Percentiles rank a stretch among this genome's conserved stretches.
Conservation (phyloP, 2,797 vertebrate species). For the Merluccius polli region DNA sequence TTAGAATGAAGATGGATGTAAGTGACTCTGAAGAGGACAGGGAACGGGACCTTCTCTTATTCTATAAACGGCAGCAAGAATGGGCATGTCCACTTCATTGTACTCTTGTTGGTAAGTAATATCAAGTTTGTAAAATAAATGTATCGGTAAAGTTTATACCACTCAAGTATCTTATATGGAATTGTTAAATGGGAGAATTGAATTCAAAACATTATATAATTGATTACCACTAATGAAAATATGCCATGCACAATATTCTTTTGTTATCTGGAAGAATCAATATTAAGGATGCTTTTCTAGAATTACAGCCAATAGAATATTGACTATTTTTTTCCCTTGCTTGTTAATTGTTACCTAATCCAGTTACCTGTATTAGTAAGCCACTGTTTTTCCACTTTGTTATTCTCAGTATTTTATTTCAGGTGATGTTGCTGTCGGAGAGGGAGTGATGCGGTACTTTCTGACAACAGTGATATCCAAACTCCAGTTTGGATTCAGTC, state of each 20-base stretch:
- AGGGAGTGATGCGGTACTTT: conserved; percentile 14
- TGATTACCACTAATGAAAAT: no score
- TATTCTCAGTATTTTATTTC: conserved; percentile 14
- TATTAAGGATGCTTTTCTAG: no score
- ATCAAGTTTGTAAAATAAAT: conserved; percentile 8
- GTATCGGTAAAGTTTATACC: neutral
- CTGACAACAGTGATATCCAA: conserved; percentile 9
- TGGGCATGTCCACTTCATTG: conserved; percentile 7
- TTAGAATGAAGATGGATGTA: no score
- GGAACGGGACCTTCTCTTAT: no score
- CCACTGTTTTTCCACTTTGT: conserved; percentile 3
- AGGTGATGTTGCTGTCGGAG: conserved; percentile 8
- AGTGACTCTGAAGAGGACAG: no score
- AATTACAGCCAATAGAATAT: no score
- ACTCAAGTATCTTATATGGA: conserved; percentile 9
- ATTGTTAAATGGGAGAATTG: conserved; percentile 10
- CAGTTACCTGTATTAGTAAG: no score
- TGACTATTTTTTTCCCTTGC: no score
- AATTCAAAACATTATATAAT: neutral
- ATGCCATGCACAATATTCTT: no score
- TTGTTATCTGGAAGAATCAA: neutral
- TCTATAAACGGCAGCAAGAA: conserved; percentile 1
- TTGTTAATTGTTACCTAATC: no score
- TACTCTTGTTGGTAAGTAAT: conserved; percentile 11
- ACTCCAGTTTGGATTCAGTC: conserved; percentile 15